Conservation (phyloP, 2,888 invertebrate species). For the Polydrusus tereticollis region DNA sequence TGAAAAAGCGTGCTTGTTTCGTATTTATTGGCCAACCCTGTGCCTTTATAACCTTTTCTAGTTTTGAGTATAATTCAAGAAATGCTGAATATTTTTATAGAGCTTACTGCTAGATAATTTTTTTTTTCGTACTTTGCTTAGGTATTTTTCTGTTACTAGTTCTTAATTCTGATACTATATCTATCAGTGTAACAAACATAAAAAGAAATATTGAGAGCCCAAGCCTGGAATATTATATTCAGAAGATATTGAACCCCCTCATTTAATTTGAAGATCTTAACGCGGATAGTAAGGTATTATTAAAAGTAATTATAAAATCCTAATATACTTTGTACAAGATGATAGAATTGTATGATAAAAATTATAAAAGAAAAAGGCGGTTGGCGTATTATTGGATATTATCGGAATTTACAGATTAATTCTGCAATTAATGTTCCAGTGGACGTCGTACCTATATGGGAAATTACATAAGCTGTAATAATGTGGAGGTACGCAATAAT, state of each 20-base stretch:
- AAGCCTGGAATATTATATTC: constrained; percentile 1
- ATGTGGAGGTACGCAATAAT: constrained; percentile 50
- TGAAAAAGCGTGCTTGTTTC: too few species aligned
- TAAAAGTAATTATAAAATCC: constrained; percentile 42
- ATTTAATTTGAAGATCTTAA: constrained; percentile 30
- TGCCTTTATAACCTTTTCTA: too few species aligned
- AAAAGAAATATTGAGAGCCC: neutral
- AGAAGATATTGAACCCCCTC: constrained; percentile 10
- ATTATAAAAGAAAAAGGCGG: constrained; percentile 26
- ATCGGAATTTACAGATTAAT: constrained; percentile 46
- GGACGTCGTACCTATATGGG: constrained; percentile 46
- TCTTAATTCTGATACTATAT: too few species aligned
- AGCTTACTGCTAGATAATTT: too few species aligned
- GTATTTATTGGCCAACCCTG: too few species aligned
- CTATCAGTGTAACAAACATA: too few species aligned
- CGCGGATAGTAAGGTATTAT: constrained; percentile 29
- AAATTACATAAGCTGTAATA: constrained; percentile 51
- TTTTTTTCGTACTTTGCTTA: too few species aligned
- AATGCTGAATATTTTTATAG: too few species aligned
- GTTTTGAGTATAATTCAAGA: too few species aligned
- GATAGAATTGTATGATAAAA: constrained; percentile 36
- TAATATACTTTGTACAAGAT: constrained; percentile 33
- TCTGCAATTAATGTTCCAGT: constrained; percentile 47
- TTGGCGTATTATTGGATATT: constrained; percentile 44
- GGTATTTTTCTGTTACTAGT: neutral